Evolutionary conservation across 2,797 vertebrate genomes (phyloP), one percentile per base, ranked within the genome.

Genomic region (Notoglanidium macrostoma): DNA sequence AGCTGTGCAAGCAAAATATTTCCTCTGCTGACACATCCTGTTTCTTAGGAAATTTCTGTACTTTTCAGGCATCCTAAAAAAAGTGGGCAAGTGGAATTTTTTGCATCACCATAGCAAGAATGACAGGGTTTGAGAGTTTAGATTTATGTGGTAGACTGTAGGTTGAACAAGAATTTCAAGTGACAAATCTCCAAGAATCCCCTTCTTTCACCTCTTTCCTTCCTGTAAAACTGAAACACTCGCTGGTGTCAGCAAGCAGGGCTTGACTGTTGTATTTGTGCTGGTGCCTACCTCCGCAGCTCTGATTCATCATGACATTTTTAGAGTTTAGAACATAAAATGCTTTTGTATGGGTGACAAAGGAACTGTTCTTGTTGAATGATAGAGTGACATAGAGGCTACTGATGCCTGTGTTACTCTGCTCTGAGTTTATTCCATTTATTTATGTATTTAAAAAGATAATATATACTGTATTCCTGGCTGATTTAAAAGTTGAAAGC

Each of bases 291-390:
- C 83, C 32, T 63, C 61, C 84, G 11, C 78, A 68, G 8, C 35
- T 83, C 35, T 83, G 87, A 86, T 67, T 88, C 87, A 86, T 86
- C 51, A 19, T 77, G 78, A 85, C 84, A 83, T 83, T 88, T 88
- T 85, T 54, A 76, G 55, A 88, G 54, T 78, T 88, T 63, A 83
- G 70, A 7, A 59, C 72, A 86, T 46, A 88, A 86, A 86, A 68
- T 63, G 46, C 46, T 77, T 83, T 83, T 83, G 84, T 83, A 70
- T 83, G 87, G 87, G 79, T 82, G 59, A 76, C 51, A 76, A 77
- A 83, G 77, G 55, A 55, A 44, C 77, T 87, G 59, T 79, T 88
- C 68, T 88, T 73, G 77, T 73, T 65, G 40, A 85, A 54, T 73
- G 77, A 65, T 73, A 73, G 82, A 80, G 76, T 73, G 55, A 79